A percentile compares a stretch with the other conserved stretches of the same genome.
These are phyloP conservation scores for Lithosia quadra DNA, from an alignment of 2,888 invertebrate species.

Conservation along the genomic window DNA sequence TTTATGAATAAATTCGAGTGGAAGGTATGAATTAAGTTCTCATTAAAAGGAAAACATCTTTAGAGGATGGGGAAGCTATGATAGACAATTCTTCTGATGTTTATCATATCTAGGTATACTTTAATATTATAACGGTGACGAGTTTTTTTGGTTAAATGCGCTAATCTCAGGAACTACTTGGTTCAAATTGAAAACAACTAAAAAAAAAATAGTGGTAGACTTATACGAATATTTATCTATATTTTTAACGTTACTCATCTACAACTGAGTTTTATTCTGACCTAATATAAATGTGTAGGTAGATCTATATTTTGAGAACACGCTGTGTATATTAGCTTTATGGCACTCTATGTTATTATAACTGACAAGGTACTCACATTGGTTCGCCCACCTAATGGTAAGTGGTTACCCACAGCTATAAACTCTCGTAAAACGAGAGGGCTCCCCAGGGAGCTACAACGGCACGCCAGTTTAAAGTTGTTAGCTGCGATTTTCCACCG, in stretches of 20 bases:
- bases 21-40: background rate
- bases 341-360: background rate
- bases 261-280: no score
- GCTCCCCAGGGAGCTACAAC: slow-evolving; percentile 1
- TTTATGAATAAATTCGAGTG: background rate
- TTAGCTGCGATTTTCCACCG: background rate
- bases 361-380: background rate
- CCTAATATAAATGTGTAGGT: background rate
- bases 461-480: slow-evolving; percentile 1
- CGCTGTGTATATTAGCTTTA: background rate
- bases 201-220: no score
- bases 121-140: no score
- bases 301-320: background rate
- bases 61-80: background rate
- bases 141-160: no score
- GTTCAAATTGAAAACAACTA: no score
- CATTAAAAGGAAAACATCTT: background rate
- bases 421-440: background rate
- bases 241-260: no score
- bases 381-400: background rate
- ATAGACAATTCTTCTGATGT: background rate
- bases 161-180: no score
- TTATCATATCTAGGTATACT: no score
- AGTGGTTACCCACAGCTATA: slow-evolving; percentile 4
- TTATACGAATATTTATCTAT: no score